Evolutionary conservation across 2,888 invertebrate genomes (phyloP).

Genomic region (Diaphora mendica): DNA sequence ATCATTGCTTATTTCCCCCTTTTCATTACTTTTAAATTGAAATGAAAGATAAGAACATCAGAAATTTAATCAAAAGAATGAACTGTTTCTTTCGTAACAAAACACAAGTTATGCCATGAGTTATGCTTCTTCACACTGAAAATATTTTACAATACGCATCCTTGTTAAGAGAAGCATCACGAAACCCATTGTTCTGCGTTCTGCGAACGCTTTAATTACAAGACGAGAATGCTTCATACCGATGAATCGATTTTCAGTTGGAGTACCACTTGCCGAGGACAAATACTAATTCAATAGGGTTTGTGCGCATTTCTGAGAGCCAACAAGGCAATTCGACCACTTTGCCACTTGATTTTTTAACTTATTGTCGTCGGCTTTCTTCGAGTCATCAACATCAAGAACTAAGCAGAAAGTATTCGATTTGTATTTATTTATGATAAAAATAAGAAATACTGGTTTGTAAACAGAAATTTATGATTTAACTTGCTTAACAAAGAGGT

Average conservation of each 20-base stretch:
- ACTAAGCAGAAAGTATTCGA: neutral
- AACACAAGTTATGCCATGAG: neutral
- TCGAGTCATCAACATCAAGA: neutral
- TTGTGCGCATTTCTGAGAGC: constrained; percentile 25
- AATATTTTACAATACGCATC: neutral
- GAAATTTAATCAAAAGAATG: neutral
- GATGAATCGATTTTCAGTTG: constrained; percentile 67
- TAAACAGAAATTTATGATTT: neutral
- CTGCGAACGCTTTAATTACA: constrained; percentile 49
- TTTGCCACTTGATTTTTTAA: neutral
- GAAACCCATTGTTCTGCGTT: constrained; percentile 35
- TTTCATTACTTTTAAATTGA: no score
- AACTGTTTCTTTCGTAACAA: neutral
- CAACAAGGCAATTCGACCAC: neutral
- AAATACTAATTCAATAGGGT: constrained; percentile 31
- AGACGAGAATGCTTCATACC: constrained; percentile 36
- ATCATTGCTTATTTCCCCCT: no score
- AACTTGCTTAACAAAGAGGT: neutral
- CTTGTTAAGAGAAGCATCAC: constrained; percentile 21
- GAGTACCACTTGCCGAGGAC: constrained; percentile 52
- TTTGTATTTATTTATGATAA: neutral
- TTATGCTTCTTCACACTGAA: neutral
- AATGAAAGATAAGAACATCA: neutral
- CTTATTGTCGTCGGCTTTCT: neutral
- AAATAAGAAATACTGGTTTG: neutral